Percentiles rank a stretch among this genome's conserved stretches.
These are phyloP conservation scores for Pogonophryne albipinna DNA, from an alignment of 2,797 vertebrate genomes.

Conservation along the genomic window DNA sequence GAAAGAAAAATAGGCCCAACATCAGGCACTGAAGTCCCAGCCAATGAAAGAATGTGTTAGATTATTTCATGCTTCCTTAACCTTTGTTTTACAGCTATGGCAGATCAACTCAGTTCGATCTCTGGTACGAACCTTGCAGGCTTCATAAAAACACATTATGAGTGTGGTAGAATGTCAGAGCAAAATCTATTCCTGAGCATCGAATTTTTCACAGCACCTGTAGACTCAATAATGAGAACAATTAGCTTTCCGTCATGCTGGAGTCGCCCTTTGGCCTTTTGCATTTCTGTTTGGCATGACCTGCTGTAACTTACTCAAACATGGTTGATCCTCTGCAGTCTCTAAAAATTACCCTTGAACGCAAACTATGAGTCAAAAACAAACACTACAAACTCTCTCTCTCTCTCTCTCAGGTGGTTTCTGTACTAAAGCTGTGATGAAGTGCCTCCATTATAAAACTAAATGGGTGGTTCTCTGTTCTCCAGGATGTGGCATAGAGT, in stretches of 20 bases:
- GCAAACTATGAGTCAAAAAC: background rate
- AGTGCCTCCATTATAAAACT: conserved; percentile 73
- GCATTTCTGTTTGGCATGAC: conserved; percentile 17
- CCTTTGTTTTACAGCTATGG: conserved; percentile 21
- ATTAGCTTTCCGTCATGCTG: conserved; percentile 60
- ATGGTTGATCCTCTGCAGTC: conserved; percentile 23
- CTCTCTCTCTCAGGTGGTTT: conserved; percentile 47
- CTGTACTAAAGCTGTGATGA: conserved; percentile 65
- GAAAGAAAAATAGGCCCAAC: conserved; percentile 2
- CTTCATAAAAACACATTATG: conserved; percentile 28
- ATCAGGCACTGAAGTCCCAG: conserved; percentile 5
- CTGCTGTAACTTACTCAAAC: conserved; percentile 27
- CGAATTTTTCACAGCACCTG: conserved; percentile 34
- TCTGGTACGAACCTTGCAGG: background rate
- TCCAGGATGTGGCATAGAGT: conserved; percentile 57
- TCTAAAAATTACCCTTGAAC: conserved; percentile 1
- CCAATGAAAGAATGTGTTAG: background rate
- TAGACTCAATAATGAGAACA: conserved; percentile 61
- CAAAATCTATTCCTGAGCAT: conserved; percentile 27
- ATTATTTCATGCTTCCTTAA: conserved; percentile 10
- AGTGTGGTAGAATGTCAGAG: conserved; percentile 19
- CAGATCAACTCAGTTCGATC: background rate
- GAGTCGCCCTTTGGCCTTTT: conserved; percentile 40
- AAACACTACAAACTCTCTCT: background rate
- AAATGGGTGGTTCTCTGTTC: conserved; percentile 72